Evolutionary conservation across 2,888 invertebrate species (phyloP).

Genomic region (Xestia c-nigrum): DNA sequence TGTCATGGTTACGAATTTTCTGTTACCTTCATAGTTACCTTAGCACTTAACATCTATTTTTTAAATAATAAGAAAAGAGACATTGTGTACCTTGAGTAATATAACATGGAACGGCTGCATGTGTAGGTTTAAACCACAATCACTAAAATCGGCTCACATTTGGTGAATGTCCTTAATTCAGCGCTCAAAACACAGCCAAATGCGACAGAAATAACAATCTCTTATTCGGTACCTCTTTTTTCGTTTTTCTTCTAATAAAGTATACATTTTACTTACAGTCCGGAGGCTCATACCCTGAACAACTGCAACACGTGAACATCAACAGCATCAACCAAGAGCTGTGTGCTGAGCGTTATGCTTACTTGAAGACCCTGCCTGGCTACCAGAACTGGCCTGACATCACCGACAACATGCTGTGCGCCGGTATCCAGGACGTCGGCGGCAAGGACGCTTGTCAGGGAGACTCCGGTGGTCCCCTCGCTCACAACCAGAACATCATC

Average conservation of each 20-base stretch:
- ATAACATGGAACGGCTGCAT: neutral
- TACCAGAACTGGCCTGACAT: constrained; percentile 69
- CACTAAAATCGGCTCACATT: neutral
- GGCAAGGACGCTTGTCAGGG: constrained; percentile 76
- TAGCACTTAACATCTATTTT: neutral
- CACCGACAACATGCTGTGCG: constrained; percentile 81
- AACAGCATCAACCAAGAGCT: constrained; percentile 75
- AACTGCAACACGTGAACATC: constrained; percentile 74
- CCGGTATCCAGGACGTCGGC: constrained; percentile 78
- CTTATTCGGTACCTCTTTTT: neutral
- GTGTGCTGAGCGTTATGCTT: constrained; percentile 78
- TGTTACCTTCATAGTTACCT: neutral
- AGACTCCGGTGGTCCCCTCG: constrained; percentile 80
- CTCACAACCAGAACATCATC: constrained; percentile 70
- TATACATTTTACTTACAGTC: constrained; percentile 51
- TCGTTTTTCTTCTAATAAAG: neutral
- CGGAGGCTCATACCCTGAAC: constrained; percentile 65
- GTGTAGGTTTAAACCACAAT: neutral
- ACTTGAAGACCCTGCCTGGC: constrained; percentile 69
- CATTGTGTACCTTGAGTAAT: neutral
- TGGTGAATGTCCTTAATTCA: neutral
- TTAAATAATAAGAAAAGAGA: too few species aligned
- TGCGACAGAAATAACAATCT: neutral
- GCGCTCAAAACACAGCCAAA: neutral
- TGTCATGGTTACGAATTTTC: neutral